Percentiles rank a stretch among this genome's conserved stretches.
Conservation (phyloP, 2,797 vertebrate genomes). For the Anomalospiza imberbis region DNA sequence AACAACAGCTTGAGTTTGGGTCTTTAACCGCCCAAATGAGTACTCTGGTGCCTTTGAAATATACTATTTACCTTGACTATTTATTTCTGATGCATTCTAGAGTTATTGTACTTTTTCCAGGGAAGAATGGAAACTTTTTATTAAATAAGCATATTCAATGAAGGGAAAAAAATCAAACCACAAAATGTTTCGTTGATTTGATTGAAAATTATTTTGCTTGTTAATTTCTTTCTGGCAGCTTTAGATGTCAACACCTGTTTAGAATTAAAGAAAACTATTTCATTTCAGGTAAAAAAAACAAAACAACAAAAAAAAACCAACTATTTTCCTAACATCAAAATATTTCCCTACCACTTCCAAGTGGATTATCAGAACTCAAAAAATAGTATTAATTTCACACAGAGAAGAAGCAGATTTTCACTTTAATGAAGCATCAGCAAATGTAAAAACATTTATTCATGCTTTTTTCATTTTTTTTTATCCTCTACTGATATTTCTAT, state of each 20-base stretch:
- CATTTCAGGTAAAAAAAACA: not conserved
- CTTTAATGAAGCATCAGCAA: not conserved
- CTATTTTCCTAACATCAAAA: not conserved
- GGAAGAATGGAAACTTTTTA: not conserved
- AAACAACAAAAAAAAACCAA: no score
- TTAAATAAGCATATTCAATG: not conserved
- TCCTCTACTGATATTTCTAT: not conserved
- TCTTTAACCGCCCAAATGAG: not conserved
- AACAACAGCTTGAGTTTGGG: not conserved
- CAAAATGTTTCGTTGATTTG: not conserved
- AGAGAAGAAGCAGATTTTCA: not conserved
- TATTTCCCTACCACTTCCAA: not conserved
- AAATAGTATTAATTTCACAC: not conserved
- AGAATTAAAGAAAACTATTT: not conserved
- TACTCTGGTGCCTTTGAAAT: not conserved
- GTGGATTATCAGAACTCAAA: not conserved
- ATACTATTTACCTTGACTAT: not conserved
- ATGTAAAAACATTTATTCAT: not conserved
- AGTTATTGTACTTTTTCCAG: not conserved
- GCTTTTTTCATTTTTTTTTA: not conserved
- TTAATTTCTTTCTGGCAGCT: not conserved
- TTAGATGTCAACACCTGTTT: not conserved
- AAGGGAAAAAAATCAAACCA: not conserved
- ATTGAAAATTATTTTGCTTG: not conserved
- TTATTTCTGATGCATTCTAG: not conserved